Evolutionary conservation across 2,888 invertebrate species (phyloP), one percentile per base, ranked within the genome.

Genomic region (Tetragnatha montana): DNA sequence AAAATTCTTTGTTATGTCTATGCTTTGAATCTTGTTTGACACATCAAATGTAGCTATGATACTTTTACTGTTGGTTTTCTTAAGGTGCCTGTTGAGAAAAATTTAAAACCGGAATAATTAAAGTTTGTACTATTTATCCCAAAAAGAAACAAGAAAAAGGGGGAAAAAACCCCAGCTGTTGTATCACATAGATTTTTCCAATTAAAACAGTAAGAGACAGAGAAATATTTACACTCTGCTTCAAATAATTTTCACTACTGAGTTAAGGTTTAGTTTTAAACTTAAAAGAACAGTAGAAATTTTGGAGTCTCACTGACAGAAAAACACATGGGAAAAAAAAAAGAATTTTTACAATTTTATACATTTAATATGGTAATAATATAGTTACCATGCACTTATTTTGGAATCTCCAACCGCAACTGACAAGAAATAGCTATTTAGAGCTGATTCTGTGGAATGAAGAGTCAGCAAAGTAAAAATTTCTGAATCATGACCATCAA

Each of bases 401-500:
- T 92, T 92, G 73, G 93, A 89, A 75, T 93, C 93, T 78, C 91
- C 92, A 75, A 91, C 91, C 60, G 93, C 92, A 87, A 93, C 92
- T 49, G 93, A 93, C 12, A 93, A 90, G 90, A 93, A 92, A 91
- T 93, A 93, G 69, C 86, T 88, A 76, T 88, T 88, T 6, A 75
- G 60, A 21, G 88, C 82, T 21, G 78, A 75, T n/a, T 87, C 85
- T 6, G 91, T 88, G 22, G 91, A 87, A 60, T 79, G 76, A 17
- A 92, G 79, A n/a, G 91, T 90, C 70, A 91, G 91, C 51, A 93
- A 83, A 73, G 92, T 91, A 35, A 84, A 81, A 75, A 96, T 94
- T 92, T 95, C 94, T 60, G 95, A 94, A 22, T 95, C 95, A 92
- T 96, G 96, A 0, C 96, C 96, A 0, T 95, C 95, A 92, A 95